A percentile compares a stretch with the other conserved stretches of the same genome.
phyloP scores from a whole-genome alignment of 2,797 vertebrate species.

The Microhierax caerulescens region DNA sequence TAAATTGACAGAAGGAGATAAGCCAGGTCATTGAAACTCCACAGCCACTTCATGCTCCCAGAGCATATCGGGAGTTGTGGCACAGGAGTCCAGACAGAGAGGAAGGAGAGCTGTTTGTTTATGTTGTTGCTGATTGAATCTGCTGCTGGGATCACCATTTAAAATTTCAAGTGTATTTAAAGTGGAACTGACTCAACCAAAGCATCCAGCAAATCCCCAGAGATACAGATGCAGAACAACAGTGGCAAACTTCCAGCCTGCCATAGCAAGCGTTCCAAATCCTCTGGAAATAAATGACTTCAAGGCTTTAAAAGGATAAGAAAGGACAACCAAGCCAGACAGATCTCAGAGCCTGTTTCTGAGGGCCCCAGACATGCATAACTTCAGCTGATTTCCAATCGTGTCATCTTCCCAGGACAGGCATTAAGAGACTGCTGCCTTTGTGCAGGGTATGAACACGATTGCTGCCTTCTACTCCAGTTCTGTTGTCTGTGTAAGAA shows the following conservation, averaged over 20 bases:
- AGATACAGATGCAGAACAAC: constrained; percentile 34
- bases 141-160: background rate
- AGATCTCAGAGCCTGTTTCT: background rate
- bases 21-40: constrained; percentile 9
- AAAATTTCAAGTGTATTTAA: constrained; percentile 35
- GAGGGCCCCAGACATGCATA: background rate
- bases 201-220: constrained; percentile 35
- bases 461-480: background rate
- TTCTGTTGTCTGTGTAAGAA: background rate
- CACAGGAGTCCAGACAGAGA: background rate
- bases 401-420: background rate
- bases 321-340: constrained; percentile 4
- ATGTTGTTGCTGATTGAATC: background rate
- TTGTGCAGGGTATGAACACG: background rate
- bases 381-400: background rate
- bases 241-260: constrained; percentile 47
- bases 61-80: background rate
- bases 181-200: constrained; percentile 43
- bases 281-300: constrained; percentile 28
- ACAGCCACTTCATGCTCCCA: background rate
- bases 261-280: background rate
- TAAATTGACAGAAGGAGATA: constrained; percentile 45
- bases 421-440: background rate
- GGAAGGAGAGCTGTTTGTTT: background rate
- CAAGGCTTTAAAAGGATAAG: constrained; percentile 21